Conservation (phyloP, 2,113 vertebrate genomes). For the Saiga tatarica region DNA sequence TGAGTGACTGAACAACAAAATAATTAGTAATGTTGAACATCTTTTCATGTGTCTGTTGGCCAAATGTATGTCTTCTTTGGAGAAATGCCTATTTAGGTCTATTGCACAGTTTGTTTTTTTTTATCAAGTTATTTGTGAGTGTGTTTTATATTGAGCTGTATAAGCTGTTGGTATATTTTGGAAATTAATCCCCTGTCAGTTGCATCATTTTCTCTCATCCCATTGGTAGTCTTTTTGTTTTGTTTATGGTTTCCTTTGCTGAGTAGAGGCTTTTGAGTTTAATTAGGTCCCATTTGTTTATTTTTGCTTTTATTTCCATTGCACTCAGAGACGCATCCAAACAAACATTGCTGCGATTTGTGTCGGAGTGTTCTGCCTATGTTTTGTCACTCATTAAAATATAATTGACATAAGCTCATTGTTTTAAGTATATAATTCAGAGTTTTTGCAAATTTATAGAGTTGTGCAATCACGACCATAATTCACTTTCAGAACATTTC, state of each 20-base stretch:
- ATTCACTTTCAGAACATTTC: neutral
- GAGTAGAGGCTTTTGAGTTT: neutral
- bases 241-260: neutral
- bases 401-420: neutral
- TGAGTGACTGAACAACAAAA: neutral
- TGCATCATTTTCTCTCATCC: neutral
- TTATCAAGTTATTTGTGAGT: neutral
- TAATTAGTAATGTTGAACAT: neutral
- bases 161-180: neutral
- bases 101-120: neutral
- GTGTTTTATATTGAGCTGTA: neutral
- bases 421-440: neutral
- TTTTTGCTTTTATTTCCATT: neutral
- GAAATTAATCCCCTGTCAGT: neutral
- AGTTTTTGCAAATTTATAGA: neutral
- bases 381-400: neutral
- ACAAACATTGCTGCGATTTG: neutral
- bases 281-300: neutral
- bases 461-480: neutral
- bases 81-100: neutral
- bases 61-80: neutral
- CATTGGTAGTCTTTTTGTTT: neutral
- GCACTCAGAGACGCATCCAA: neutral
- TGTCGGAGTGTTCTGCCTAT: neutral
- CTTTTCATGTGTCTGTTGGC: neutral